Evolutionary conservation across 2,797 vertebrate genomes (phyloP), one percentile per base, ranked within the genome.

Genomic region (Gymnocypris eckloni): DNA sequence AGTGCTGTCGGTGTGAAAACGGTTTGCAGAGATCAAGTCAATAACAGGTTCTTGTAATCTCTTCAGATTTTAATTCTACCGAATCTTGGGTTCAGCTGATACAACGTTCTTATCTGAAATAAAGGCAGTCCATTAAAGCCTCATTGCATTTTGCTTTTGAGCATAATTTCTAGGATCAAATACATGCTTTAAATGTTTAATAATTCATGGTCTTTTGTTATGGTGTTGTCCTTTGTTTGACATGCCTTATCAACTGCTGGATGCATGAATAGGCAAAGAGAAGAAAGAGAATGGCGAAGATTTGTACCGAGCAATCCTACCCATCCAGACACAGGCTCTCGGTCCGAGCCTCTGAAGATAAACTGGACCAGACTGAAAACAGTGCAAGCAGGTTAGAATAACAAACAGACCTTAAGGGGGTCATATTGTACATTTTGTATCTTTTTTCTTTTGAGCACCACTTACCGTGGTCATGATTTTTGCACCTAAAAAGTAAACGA

Each of bases 311-410:
- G 33, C 94, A 92, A 66, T 96, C 96, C 43, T 94, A 95, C 69
- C 92, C 94, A 37, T 70, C 90, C 45, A 86, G 85, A 54, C 93
- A 92, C 28, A 90, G 90, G n/a, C 86, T 92, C 41, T 91, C 94
- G 20, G 81, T 89, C 82, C 92, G 88, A 89, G 87, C 91, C 16
- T 79, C 75, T 0, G 95, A 96, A 16, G 95, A 96, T 50, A 96
- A 97, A 73, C 93, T 96, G 0, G 92, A 95, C 54, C 92, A 88
- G 81, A 89, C 95, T 79, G 97, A 97, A 92, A 97, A 97, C 56
- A 95, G 96, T 85, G 92, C 92, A 84, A 92, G 94, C 96, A 97
- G 98, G 98, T 96, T 45, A 89, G 94, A 39, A 81, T 28, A 82
- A 22, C 33, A 83, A 41, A 22, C 12, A 2, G 52, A 78, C 22